Evolutionary conservation across 1,140 invertebrate species (phyloP).

Genomic region (Oedothorax gibbosus): DNA sequence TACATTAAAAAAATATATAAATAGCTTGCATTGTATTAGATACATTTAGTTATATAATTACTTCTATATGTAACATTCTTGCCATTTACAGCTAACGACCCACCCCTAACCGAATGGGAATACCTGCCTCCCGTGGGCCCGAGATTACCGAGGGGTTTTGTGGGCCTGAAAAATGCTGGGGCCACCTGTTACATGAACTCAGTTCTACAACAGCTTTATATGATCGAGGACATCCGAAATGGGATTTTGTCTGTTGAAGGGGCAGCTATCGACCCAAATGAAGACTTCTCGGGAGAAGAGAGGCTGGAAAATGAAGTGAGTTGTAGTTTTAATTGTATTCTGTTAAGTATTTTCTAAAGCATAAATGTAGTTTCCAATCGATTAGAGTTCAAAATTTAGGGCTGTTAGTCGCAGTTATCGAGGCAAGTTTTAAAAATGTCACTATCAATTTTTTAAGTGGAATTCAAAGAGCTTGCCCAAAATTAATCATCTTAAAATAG

Average conservation of each 20-base stretch:
- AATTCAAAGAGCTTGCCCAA: no score
- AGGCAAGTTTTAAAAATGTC: no score
- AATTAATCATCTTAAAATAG: no score
- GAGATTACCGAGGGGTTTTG: slow-evolving; percentile 88
- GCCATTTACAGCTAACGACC: slow-evolving; percentile 75
- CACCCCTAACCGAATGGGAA: slow-evolving; percentile 93
- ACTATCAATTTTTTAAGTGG: no score
- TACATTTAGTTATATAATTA: not conserved
- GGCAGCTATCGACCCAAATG: slow-evolving; percentile 85
- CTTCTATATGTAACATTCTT: not conserved
- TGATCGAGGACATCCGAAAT: slow-evolving; percentile 90
- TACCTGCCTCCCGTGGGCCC: slow-evolving; percentile 96
- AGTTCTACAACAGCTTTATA: slow-evolving; percentile 95
- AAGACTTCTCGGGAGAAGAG: slow-evolving; percentile 90
- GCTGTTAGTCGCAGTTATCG: no score
- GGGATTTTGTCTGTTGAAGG: slow-evolving; percentile 84
- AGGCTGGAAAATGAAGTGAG: slow-evolving; percentile 73
- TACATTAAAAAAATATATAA: no score
- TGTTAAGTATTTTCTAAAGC: no score
- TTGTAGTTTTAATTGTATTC: not conserved
- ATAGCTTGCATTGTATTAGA: not conserved
- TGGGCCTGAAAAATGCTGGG: slow-evolving; percentile 97
- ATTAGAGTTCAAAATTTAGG: no score
- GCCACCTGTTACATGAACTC: slow-evolving; percentile 99
- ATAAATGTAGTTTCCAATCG: no score